These are phyloP conservation scores for Hyles vespertilio DNA, from an alignment of 1,140 invertebrate genomes.

Conservation along the genomic window DNA sequence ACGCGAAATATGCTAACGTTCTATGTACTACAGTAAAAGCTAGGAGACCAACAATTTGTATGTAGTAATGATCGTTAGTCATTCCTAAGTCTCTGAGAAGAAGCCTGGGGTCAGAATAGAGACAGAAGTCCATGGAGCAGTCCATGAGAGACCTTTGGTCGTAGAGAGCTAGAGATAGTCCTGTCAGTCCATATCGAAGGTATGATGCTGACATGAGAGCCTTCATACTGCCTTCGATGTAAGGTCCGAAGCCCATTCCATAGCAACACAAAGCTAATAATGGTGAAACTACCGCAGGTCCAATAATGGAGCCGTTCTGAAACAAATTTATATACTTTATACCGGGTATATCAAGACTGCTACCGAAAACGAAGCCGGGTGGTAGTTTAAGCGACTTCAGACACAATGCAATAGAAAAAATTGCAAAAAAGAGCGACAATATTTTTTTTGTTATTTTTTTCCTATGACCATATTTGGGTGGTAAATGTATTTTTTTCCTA, in stretches of 20 bases:
- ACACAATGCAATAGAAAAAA: too few species aligned
- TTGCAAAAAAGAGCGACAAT: too few species aligned
- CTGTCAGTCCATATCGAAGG: constrained; percentile 76
- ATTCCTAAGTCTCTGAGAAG: constrained; percentile 73
- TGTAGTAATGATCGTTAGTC: constrained; percentile 42
- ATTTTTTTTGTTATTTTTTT: too few species aligned
- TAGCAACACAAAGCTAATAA: constrained; percentile 79
- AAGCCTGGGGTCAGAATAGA: constrained; percentile 78
- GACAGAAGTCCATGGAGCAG: constrained; percentile 62
- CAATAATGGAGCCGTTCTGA: constrained; percentile 80
- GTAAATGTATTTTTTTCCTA: too few species aligned
- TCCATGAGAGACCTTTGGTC: constrained; percentile 53
- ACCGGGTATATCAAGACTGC: too few species aligned
- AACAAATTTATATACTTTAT: constrained; percentile 33
- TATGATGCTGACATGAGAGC: constrained; percentile 78
- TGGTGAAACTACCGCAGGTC: constrained; percentile 76
- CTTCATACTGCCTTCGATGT: constrained; percentile 75
- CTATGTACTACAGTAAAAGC: constrained; percentile 67
- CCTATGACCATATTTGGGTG: too few species aligned
- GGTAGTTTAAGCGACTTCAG: too few species aligned
- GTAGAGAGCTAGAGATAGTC: constrained; percentile 63
- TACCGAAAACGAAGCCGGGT: too few species aligned
- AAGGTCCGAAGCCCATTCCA: constrained; percentile 79
- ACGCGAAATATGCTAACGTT: constrained; percentile 58
- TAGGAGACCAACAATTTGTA: constrained; percentile 64